Conservation (phyloP, 2,113 vertebrate genomes). For the Heterocephalus glaber region DNA sequence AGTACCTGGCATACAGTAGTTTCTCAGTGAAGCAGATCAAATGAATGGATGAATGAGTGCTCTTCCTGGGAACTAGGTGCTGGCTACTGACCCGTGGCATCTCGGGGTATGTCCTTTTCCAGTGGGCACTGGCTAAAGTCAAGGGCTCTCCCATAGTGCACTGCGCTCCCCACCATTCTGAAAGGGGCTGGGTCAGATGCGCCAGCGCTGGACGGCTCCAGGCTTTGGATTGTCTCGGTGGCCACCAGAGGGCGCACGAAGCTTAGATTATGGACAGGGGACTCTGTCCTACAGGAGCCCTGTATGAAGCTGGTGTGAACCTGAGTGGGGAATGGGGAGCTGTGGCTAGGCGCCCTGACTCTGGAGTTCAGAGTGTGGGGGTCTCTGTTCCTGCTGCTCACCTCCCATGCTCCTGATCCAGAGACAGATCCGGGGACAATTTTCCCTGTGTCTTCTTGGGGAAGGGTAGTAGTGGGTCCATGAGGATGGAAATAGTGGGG, state of each 20-base stretch:
- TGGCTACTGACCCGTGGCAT: neutral
- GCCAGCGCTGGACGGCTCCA: rapidly evolving
- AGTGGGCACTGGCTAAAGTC: neutral
- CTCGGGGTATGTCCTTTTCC: neutral
- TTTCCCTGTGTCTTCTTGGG: neutral
- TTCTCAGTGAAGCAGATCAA: neutral
- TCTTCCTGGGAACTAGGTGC: neutral
- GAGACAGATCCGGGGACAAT: neutral
- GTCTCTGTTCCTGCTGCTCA: neutral
- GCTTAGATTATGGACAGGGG: neutral
- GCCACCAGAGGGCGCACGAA: constrained; percentile 64
- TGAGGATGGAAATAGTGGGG: neutral
- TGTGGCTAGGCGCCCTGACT: neutral
- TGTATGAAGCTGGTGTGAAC: neutral
- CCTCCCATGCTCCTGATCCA: neutral
- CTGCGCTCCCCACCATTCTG: neutral
- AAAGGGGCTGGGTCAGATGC: neutral
- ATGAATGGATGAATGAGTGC: neutral
- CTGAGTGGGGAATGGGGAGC: neutral
- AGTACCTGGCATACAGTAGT: neutral
- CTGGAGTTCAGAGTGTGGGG: neutral
- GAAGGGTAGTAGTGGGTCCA: neutral
- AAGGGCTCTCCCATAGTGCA: neutral
- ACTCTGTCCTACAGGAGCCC: neutral
- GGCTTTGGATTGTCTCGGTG: neutral